Conservation (phyloP, 2,797 vertebrate species). For the Acanthurus lineatus region DNA sequence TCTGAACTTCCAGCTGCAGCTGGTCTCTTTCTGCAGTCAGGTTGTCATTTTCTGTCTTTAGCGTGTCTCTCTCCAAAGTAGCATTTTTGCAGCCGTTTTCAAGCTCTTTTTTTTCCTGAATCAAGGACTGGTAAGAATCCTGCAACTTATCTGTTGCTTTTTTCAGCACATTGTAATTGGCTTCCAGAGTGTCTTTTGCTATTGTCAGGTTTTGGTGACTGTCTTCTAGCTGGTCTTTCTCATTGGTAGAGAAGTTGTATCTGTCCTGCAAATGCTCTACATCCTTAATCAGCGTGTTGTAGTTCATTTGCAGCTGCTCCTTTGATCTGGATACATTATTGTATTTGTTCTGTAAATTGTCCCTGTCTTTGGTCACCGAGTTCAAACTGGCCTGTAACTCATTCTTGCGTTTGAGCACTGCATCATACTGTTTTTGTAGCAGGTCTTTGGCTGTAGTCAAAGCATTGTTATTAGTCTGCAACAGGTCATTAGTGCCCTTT, state of each 20-base stretch:
- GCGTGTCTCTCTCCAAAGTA: conserved; percentile 33
- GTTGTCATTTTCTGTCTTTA: conserved; percentile 39
- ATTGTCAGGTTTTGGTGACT: conserved; percentile 57
- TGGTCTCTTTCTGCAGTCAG: conserved; percentile 60
- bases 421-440: conserved; percentile 21
- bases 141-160: conserved; percentile 28
- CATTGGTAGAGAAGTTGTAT: conserved; percentile 43
- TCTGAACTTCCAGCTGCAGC: conserved; percentile 20
- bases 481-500: conserved; percentile 1
- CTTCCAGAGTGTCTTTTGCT: conserved; percentile 42
- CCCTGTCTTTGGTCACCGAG: conserved; percentile 45
- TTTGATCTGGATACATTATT: conserved; percentile 63
- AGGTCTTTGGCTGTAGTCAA: conserved; percentile 13
- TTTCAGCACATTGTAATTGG: conserved; percentile 1
- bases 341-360: conserved; percentile 69
- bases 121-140: neutral
- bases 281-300: conserved; percentile 47
- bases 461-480: conserved; percentile 22
- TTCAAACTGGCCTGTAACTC: conserved; percentile 26
- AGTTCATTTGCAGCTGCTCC: conserved; percentile 58
- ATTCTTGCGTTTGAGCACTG: conserved; percentile 19
- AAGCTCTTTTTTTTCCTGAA: conserved; percentile 44
- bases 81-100: conserved; percentile 18
- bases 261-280: conserved; percentile 59
- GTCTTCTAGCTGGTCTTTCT: conserved; percentile 57